Evolutionary conservation across 2,113 vertebrate genomes (phyloP).

Genomic region (Forbesichthys agassizii): DNA sequence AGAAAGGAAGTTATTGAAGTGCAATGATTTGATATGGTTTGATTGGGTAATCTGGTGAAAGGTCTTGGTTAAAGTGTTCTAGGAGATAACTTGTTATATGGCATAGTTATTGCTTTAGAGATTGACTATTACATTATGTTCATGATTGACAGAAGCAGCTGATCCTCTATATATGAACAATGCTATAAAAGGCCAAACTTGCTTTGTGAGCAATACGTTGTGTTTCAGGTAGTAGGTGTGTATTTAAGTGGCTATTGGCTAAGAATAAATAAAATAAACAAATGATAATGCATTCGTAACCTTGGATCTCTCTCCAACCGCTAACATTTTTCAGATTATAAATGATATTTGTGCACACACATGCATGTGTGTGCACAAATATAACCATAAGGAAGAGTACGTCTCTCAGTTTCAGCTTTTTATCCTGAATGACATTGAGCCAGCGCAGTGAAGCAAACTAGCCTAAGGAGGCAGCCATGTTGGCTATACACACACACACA

Average conservation of each 20-base stretch:
- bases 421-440: slow-evolving; percentile 48
- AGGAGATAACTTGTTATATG: slow-evolving; percentile 1
- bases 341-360: neutral
- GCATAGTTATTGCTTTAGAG: slow-evolving; percentile 21
- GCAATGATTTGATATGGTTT: slow-evolving; percentile 14
- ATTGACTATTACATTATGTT: slow-evolving; percentile 50
- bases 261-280: no score
- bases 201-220: slow-evolving; percentile 41
- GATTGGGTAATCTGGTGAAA: slow-evolving; percentile 17
- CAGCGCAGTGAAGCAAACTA: slow-evolving; percentile 31
- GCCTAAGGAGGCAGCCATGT: slow-evolving; percentile 42
- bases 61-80: slow-evolving; percentile 36
- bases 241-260: no score
- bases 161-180: slow-evolving; percentile 60
- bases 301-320: neutral
- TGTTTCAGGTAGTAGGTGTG: no score
- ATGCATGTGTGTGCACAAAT: neutral
- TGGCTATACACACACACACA: slow-evolving; percentile 28
- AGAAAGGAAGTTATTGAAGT: slow-evolving; percentile 33
- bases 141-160: slow-evolving; percentile 69
- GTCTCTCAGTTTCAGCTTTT: slow-evolving; percentile 27
- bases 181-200: slow-evolving; percentile 40
- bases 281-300: neutral
- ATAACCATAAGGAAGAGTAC: slow-evolving; percentile 33
- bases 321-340: slow-evolving; percentile 24